Conservation (phyloP, 2,888 invertebrate species). For the Microplitis manilae region DNA sequence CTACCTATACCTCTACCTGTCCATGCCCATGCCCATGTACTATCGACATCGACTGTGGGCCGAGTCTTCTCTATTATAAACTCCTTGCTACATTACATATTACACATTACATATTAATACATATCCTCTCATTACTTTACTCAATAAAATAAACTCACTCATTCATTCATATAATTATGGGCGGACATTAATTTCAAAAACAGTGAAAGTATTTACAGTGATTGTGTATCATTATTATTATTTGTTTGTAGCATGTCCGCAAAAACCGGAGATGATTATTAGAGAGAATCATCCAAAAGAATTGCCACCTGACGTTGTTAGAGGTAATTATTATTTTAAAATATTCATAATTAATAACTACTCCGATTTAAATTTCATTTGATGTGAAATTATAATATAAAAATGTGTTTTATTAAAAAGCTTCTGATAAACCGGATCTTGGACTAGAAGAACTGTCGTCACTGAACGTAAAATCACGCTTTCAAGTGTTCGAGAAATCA, state of each 20-base stretch:
- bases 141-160: conserved; percentile 2
- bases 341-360: conserved; percentile 1
- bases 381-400: conserved; percentile 5
- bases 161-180: not conserved
- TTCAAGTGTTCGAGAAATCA: conserved; percentile 85
- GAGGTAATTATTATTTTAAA: conserved; percentile 77
- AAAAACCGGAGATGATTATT: conserved; percentile 90
- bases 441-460: conserved; percentile 87
- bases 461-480: conserved; percentile 87
- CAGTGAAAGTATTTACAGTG: conserved; percentile 5
- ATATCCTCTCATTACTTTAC: not conserved
- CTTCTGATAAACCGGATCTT: conserved; percentile 88
- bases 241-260: conserved; percentile 75
- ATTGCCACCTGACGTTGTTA: conserved; percentile 91
- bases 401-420: conserved; percentile 70
- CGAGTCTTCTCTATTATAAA: not conserved
- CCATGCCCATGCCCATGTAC: not conserved
- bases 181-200: not conserved
- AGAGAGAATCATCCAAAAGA: conserved; percentile 92
- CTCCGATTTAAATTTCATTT: conserved; percentile 37
- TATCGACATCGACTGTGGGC: not conserved
- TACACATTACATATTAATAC: not conserved
- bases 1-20: no score
- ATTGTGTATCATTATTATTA: not conserved
- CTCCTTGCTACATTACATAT: not conserved